A percentile compares a stretch with the other conserved stretches of the same genome.
Conservation (phyloP, 2,797 vertebrate species). For the Rhinichthys osculus region DNA sequence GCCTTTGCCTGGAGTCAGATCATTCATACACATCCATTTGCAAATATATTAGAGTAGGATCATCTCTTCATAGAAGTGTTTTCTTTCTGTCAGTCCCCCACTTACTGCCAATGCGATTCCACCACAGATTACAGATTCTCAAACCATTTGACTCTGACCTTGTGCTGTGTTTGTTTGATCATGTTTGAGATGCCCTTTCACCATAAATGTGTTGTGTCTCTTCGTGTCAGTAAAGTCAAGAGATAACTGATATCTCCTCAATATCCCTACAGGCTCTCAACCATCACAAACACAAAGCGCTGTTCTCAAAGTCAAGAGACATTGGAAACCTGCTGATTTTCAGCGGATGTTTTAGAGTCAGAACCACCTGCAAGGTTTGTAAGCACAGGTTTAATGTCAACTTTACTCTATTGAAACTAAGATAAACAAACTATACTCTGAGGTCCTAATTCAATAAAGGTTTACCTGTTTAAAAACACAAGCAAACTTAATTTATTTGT, state of each 20-base stretch:
- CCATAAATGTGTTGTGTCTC: not conserved
- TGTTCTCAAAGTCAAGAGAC: not conserved
- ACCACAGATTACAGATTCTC: not conserved
- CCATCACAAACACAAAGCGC: not conserved
- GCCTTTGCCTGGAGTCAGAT: not conserved
- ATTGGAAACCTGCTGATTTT: no score
- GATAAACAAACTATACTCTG: not conserved
- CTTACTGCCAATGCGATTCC: not conserved
- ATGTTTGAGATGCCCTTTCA: slow-evolving; percentile 14
- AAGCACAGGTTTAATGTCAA: not conserved
- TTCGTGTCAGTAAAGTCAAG: not conserved
- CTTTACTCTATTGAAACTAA: not conserved
- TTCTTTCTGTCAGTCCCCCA: not conserved
- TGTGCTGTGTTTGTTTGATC: not conserved
- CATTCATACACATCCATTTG: not conserved
- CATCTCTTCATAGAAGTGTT: not conserved
- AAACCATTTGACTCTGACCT: not conserved
- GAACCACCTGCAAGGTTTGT: not conserved
- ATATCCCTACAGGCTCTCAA: not conserved
- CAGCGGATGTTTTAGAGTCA: no score
- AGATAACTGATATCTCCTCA: slow-evolving; percentile 15
- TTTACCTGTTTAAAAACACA: not conserved
- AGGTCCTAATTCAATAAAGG: not conserved
- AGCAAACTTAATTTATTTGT: no score
- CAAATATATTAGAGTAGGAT: not conserved